Base-by-base conservation (phyloP, 2,888 invertebrate genomes). In the Drosophila neotestacea region DNA sequence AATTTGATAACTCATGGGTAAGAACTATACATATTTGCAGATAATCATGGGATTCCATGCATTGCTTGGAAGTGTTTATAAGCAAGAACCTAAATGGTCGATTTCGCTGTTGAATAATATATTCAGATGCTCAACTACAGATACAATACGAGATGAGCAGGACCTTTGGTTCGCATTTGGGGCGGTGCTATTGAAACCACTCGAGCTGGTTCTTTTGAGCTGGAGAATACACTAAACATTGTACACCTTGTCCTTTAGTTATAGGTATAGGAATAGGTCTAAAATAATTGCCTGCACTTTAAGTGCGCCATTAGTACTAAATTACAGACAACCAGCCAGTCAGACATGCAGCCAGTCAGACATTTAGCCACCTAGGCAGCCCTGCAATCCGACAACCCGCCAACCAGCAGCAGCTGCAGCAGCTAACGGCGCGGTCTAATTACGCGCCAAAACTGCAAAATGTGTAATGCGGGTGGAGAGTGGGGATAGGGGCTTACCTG, bases 261-360 rank as follows among this genome's bases (percentile, higher is more conserved):
- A 22, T 44, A 44, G 42, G 44, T 28, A 42, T 67, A 44, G 59
- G 72, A 66, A 72, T 78, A 85, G 85, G 77, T 82, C 81, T 67
- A 77, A 74, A 87, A 87, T 84, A 84, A 84, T 84, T 84, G 84
- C 88, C 85, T 66, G 82, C 73, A 75, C 83, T 84, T 82, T 87
- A 84, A 87, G 84, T 84, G 85, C 70, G 71, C 84, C 84, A 84
- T 84, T 87, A 84, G 84, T 87, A 87, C 85, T 87, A 85, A 84
- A 84, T 84, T 84, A 85, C 84, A 87, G 84, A 79, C 83, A 83
- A 63, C 79, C 59, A 62, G 39, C 54, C 64, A 63, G 16, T 22
- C 47, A 50, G 27, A 51, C 50, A 51, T 11, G 16, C 59, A 62
- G 39, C 54, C 64, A 63, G 16, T 22, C 47, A 50, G 27, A 51